A percentile compares a stretch with the other conserved stretches of the same genome.
Conservation (phyloP, 1,140 invertebrate genomes). For the Grapholita molesta region DNA sequence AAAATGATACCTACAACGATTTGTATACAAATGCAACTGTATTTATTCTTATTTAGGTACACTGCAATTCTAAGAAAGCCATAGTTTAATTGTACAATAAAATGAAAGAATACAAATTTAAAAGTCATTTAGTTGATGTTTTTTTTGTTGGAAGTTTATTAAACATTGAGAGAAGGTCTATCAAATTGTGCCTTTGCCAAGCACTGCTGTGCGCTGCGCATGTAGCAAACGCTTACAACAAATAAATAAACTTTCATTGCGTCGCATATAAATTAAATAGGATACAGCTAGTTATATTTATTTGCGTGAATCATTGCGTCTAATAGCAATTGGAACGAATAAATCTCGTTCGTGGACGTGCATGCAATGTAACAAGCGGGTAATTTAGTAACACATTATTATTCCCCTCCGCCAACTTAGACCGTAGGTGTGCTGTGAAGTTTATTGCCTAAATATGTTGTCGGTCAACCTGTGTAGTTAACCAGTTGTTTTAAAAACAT, state of each 20-base stretch:
- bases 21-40: no score
- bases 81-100: no score
- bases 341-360: slow-evolving; percentile 2
- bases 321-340: slow-evolving; percentile 15
- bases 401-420: slow-evolving; percentile 12
- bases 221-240: background rate
- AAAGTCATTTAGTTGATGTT: no score
- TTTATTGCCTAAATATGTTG: slow-evolving; percentile 13
- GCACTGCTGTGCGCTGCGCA: background rate
- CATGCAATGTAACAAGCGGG: slow-evolving; percentile 12
- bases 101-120: no score
- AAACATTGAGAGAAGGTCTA: background rate
- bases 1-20: no score
- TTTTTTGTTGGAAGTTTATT: background rate
- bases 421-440: slow-evolving; percentile 8
- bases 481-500: background rate
- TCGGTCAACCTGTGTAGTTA: background rate
- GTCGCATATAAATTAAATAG: slow-evolving; percentile 4
- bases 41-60: no score
- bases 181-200: background rate
- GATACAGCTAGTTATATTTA: slow-evolving; percentile 2
- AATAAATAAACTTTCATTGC: slow-evolving; percentile 8
- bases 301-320: slow-evolving; percentile 9
- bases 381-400: slow-evolving; percentile 17
- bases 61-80: no score